A percentile compares a stretch with the other conserved stretches of the same genome.
phyloP scores from a whole-genome alignment of 92 coral and sea anemone genomes.

The Diadumene lineata region DNA sequence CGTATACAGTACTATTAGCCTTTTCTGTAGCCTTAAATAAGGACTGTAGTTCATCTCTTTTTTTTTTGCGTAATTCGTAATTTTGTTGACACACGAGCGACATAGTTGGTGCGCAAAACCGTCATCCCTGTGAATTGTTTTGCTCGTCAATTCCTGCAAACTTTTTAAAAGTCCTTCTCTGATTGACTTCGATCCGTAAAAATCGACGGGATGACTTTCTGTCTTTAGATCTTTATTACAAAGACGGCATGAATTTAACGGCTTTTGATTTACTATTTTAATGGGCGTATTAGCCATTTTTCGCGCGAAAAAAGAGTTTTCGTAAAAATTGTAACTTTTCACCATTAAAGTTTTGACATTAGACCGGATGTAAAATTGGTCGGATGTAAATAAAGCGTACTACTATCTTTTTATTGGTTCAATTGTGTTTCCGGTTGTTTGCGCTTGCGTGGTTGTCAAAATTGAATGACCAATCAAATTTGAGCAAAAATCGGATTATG shows the following conservation, averaged over 20 bases:
- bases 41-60: conserved; percentile 15
- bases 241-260: conserved; percentile 13
- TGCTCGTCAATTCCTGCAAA: conserved; percentile 7
- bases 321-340: too few species aligned
- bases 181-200: conserved; percentile 16
- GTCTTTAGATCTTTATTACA: conserved; percentile 8
- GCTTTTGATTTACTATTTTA: too few species aligned
- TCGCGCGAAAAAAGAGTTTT: too few species aligned
- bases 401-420: too few species aligned
- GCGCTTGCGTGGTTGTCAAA: too few species aligned
- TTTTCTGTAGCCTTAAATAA: conserved; percentile 24
- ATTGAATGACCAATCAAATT: too few species aligned
- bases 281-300: too few species aligned
- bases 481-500: too few species aligned
- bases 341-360: too few species aligned
- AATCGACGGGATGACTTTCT: conserved; percentile 16
- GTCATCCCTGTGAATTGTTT: conserved; percentile 27
- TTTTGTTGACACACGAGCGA: conserved; percentile 18
- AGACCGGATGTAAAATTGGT: too few species aligned
- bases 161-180: conserved; percentile 27
- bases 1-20: background rate
- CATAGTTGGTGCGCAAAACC: conserved; percentile 19
- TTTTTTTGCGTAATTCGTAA: conserved; percentile 8
- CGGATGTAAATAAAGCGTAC: too few species aligned
- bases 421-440: too few species aligned